These are phyloP conservation scores for Latrodectus hesperus DNA, from an alignment of 2,888 invertebrate species.

Conservation along the genomic window DNA sequence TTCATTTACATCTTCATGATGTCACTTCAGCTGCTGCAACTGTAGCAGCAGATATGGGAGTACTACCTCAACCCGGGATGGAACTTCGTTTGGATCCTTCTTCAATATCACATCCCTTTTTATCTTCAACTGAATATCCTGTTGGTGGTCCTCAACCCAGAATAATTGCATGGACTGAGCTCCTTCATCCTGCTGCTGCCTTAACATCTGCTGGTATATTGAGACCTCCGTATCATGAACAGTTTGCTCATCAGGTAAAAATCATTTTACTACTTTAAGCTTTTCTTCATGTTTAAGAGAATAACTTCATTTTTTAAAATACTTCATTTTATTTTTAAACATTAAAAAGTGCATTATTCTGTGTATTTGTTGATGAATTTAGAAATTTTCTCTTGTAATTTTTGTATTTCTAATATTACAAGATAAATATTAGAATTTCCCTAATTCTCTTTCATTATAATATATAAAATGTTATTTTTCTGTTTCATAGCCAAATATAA, in stretches of 20 bases:
- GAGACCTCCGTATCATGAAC: slow-evolving; percentile 71
- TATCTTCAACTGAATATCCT: slow-evolving; percentile 62
- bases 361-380: too few relatives aligned
- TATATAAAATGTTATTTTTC: too few relatives aligned
- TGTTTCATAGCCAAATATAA: too few relatives aligned
- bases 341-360: too few relatives aligned
- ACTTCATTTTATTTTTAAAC: too few relatives aligned
- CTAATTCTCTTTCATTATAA: too few relatives aligned
- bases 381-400: too few relatives aligned
- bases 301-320: background rate
- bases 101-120: slow-evolving; percentile 60
- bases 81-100: slow-evolving; percentile 65
- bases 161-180: slow-evolving; percentile 56
- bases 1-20: slow-evolving; percentile 70
- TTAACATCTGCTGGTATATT: slow-evolving; percentile 48
- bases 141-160: slow-evolving; percentile 57
- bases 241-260: slow-evolving; percentile 69
- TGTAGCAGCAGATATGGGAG: slow-evolving; percentile 70
- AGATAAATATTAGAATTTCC: too few relatives aligned
- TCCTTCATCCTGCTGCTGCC: slow-evolving; percentile 51
- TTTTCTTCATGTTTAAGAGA: background rate
- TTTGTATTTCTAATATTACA: too few relatives aligned
- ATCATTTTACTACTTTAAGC: background rate
- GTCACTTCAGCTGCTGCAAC: slow-evolving; percentile 70
- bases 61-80: slow-evolving; percentile 59